Percentiles rank a stretch among this genome's conserved stretches.
These are phyloP conservation scores for Chelonia mydas DNA, from an alignment of 2,797 vertebrate species.

Conservation along the genomic window DNA sequence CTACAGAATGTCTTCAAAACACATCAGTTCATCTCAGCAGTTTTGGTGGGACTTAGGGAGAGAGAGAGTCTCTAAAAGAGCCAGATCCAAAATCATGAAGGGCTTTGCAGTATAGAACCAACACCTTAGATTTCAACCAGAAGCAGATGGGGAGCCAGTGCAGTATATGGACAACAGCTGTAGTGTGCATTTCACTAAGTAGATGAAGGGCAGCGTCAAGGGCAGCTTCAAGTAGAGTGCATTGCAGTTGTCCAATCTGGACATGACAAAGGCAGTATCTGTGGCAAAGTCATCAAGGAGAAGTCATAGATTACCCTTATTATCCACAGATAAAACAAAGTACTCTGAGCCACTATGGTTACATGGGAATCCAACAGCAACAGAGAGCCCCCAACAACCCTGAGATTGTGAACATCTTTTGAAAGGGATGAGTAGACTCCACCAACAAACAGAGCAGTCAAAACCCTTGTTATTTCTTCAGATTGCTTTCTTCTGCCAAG, in stretches of 20 bases:
- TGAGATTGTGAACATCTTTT: background rate
- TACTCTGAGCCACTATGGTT: background rate
- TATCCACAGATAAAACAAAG: background rate
- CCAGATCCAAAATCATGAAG: background rate
- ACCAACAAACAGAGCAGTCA: background rate
- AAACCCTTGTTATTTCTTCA: background rate
- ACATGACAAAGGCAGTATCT: background rate
- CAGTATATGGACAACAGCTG: background rate
- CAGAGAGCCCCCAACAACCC: background rate
- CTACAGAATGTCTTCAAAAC: background rate
- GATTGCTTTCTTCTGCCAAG: background rate
- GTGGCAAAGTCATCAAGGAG: background rate
- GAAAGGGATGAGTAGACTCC: background rate
- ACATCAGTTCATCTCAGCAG: background rate
- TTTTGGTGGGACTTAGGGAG: background rate
- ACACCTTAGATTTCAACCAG: background rate
- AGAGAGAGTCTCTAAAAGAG: background rate
- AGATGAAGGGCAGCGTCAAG: background rate
- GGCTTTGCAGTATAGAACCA: background rate
- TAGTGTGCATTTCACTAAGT: background rate
- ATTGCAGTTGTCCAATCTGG: background rate
- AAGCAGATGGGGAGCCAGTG: background rate
- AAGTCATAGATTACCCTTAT: background rate
- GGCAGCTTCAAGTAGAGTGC: background rate
- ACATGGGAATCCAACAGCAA: background rate